Base-by-base conservation (phyloP, 2,888 invertebrate genomes). In the Mythimna impura region DNA sequence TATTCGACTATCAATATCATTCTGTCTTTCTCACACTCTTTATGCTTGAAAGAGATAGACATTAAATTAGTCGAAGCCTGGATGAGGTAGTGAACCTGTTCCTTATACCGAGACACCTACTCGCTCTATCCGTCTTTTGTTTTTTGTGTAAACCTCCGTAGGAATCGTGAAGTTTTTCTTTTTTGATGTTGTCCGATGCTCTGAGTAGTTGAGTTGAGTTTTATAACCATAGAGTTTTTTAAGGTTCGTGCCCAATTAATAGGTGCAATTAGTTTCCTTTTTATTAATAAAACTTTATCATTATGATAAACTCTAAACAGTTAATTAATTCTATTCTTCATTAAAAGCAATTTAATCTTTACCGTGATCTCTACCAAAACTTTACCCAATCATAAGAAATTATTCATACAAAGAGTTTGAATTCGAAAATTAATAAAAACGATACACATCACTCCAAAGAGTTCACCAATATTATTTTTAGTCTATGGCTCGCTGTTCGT, bases 51-150 rank as follows among this genome's bases (percentile, higher is more conserved):
- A 86, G 80, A 80, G 88, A 90, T 65, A 82, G 78, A 82, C 81
- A 86, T 89, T 85, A 85, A 87, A 87, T 86, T 84, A 82, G 83
- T 83, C 76, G 82, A 83, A 81, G 85, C 77, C 81, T 83, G 83
- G 84, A 86, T 86, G 86, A 85, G 83, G 87, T 85, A 84, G 85
- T 83, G 88, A 92, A 93, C 93, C 92, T 89, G 93, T 93, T 92
- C 88, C 87, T 86, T 85, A 85, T 85, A 85, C 89, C 82, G 85
- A 86, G 78, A 85, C 69, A 76, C 67, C 73, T 74, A 81, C 78
- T 68, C 67, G 73, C 69, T 77, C 78, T 76, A 79, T 88, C 82
- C 78, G 84, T 86, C 88, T 88, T 89, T 89, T 87, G 81, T 87
- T 91, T 92, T 92, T 92, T 91, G 86, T 90, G 55, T 73, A 67